phyloP scores from a whole-genome alignment of 2,113 vertebrate genomes.

The Cavia aperea region DNA sequence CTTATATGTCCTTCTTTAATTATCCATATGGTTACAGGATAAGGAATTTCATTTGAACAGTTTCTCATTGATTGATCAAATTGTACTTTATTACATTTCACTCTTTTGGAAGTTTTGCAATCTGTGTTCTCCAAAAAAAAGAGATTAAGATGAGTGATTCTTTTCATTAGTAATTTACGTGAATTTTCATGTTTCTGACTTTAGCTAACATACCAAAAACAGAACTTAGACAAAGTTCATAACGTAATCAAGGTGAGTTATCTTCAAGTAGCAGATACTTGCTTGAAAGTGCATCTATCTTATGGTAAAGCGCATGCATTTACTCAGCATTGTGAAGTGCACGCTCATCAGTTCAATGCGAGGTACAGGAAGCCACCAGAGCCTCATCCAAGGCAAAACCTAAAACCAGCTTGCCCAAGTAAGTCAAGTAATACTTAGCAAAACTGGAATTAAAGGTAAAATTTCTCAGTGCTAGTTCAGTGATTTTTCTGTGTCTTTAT shows the following conservation, averaged over 20 bases:
- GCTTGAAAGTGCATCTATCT: neutral
- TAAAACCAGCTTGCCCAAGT: neutral
- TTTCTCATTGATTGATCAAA: neutral
- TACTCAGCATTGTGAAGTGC: too few relatives aligned
- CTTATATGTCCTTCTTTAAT: neutral
- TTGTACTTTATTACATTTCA: neutral
- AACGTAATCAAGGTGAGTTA: neutral
- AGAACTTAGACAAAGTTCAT: slow-evolving; percentile 8
- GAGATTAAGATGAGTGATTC: neutral
- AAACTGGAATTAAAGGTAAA: neutral
- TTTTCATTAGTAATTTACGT: neutral
- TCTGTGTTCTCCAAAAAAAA: slow-evolving; percentile 10
- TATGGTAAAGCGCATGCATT: neutral
- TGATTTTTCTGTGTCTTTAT: neutral
- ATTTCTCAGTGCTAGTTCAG: neutral
- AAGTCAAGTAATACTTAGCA: neutral
- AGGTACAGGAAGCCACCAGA: neutral
- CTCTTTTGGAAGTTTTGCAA: neutral
- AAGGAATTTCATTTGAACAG: neutral
- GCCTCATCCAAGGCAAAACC: neutral
- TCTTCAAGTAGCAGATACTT: neutral
- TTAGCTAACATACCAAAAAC: neutral
- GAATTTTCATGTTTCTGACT: neutral
- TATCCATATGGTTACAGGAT: neutral
- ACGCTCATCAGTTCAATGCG: neutral